phyloP scores from a whole-genome alignment of 2,797 vertebrate species.

The Lindbergichthys nudifrons region DNA sequence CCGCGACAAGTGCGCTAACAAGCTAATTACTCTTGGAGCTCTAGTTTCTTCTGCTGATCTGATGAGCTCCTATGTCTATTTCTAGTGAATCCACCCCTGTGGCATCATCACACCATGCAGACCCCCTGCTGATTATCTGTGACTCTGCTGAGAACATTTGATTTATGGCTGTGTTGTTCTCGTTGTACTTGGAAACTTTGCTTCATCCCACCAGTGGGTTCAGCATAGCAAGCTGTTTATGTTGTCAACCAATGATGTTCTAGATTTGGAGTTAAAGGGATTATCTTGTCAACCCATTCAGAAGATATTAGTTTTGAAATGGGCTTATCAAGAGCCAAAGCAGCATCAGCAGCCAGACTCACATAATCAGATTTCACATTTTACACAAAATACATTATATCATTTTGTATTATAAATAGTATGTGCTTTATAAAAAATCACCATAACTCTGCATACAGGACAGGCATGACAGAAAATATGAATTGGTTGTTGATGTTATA shows the following conservation, averaged over 20 bases:
- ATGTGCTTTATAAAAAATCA: too few species aligned
- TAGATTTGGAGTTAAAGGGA: not conserved
- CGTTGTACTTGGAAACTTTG: slow-evolving; percentile 24
- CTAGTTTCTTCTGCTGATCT: slow-evolving; percentile 25
- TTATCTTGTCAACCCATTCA: not conserved
- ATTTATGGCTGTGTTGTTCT: slow-evolving; percentile 53
- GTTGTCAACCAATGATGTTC: not conserved
- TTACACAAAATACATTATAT: too few species aligned
- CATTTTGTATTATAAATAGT: too few species aligned
- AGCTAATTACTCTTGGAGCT: slow-evolving; percentile 41
- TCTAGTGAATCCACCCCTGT: slow-evolving; percentile 38
- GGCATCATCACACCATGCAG: slow-evolving; percentile 25
- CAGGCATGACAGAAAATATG: not conserved
- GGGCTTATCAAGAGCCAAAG: not conserved
- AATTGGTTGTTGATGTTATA: not conserved
- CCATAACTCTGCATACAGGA: too few species aligned
- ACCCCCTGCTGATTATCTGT: slow-evolving; percentile 45
- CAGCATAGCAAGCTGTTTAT: not conserved
- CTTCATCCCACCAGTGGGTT: not conserved
- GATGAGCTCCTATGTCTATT: slow-evolving; percentile 48
- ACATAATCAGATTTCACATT: not conserved
- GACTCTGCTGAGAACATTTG: slow-evolving; percentile 51
- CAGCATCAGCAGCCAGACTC: not conserved
- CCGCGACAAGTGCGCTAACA: not conserved
- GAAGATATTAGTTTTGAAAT: not conserved